These are phyloP conservation scores for Acrocephalus scirpaceus DNA, from an alignment of 2,797 vertebrate species.

Conservation along the genomic window DNA sequence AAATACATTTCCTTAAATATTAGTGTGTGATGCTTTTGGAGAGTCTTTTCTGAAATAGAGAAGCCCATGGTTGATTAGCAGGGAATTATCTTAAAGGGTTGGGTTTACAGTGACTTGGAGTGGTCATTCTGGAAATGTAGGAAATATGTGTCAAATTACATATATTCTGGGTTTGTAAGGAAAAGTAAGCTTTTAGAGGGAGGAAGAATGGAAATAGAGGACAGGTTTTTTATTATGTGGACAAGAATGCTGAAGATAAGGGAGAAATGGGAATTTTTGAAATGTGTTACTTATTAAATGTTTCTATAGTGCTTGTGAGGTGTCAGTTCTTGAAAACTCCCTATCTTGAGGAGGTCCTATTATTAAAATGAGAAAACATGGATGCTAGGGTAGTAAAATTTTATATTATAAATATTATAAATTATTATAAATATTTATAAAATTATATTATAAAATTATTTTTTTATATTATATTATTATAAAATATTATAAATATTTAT, in stretches of 20 bases:
- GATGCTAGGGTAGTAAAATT: neutral
- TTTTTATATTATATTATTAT: too few species aligned
- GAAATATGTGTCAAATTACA: neutral
- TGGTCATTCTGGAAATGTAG: neutral
- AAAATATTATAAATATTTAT: too few species aligned
- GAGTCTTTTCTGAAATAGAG: neutral
- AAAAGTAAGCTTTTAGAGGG: neutral
- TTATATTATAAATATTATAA: too few species aligned
- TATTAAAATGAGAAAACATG: neutral
- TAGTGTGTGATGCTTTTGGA: neutral
- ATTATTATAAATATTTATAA: too few species aligned
- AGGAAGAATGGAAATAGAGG: neutral
- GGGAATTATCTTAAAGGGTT: neutral
- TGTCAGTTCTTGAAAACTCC: neutral
- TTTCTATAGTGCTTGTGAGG: neutral
- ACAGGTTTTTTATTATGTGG: neutral
- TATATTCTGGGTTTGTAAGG: neutral
- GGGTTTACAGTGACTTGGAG: neutral
- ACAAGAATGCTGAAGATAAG: neutral
- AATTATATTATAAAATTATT: too few species aligned
- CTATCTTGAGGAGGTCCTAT: neutral
- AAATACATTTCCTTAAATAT: neutral
- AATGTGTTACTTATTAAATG: neutral
- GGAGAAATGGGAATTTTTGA: neutral
- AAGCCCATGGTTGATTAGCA: neutral